Base-by-base conservation (phyloP, 2,113 vertebrate species). In the Leucosticte australis region DNA sequence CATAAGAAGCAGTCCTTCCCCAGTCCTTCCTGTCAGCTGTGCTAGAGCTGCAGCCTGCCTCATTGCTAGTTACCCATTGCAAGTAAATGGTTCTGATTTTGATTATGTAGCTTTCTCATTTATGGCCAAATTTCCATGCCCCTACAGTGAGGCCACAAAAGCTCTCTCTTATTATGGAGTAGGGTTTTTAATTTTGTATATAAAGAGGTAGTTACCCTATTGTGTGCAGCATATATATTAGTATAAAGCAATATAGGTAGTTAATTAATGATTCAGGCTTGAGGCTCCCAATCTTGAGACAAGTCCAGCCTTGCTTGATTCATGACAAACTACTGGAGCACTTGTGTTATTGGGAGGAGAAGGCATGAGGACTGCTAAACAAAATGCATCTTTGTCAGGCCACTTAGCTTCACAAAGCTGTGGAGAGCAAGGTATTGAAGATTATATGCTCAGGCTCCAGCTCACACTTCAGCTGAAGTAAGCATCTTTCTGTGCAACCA, bases 381-480 rank as follows among this genome's bases (percentile, higher is more conserved):
- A 90, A 77, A 88, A 77, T 41, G 19, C 3, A 2, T 50, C 63
- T 86, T 74, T 95, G 57, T 92, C 52, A 63, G 42, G 60, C 68
- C 79, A n/a, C 86, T 92, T 89, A 47, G 44, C 83, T 93, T 81
- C 63, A 83, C 39, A 59, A 83, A 81, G 55, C 39, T 33, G 2
- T 63, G 39, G 85, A 83, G 39, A 93, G 52, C 75, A 91, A 75
- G 39, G 65, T 68, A 91, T 35, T 92, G 76, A 87, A 63, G 86
- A 78, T 2, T 0, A 64, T 60, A 27, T 6, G 30, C 35, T 87
- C 13, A n/a, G 69, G 60, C 83, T 92, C 22, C 52, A 50, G 68
- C 76, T 83, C 39, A 15, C 60, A 74, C 86, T 96, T 94, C 47
- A 94, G 92, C 89, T 91, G 80, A 74, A 94, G 79, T 71, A 81